Base-by-base conservation (phyloP, 2,113 vertebrate species). In the Hippocampus mohnikei region DNA sequence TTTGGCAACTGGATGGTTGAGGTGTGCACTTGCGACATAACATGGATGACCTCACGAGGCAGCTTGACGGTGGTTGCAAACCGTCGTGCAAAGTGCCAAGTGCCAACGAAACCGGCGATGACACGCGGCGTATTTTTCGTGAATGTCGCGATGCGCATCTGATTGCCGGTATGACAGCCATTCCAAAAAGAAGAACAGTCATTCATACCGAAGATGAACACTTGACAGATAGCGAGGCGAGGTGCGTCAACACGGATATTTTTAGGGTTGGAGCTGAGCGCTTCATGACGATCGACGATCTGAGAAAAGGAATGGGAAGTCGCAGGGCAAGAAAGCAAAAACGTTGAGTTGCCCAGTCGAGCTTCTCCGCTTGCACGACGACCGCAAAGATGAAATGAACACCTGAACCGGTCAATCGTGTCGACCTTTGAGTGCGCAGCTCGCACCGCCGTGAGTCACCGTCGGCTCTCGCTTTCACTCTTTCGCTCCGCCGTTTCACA, bases 81-180 rank as follows among this genome's bases (percentile, higher is more conserved):
- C 66, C 42, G 73, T 70, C 55, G 69, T 71, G 63, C 74, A 81
- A 72, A 20, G 67, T 72, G 3, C 69, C 70, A 25, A 65, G 29
- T 70, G 82, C 82, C 46, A 61, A 67, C 69, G 59, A 69, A 74
- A 52, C 27, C 0, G 42, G 12, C 42, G 10, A 27, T 80, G 83
- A 81, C 73, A 72, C 44, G 76, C 72, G 25, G 58, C 58, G 2
- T 23, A 40, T 67, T 64, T 76, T 68, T 66, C 61, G 50, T 18
- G 27, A 67, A 61, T 67, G 23, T 55, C 1, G 52, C 85, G 79
- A 60, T 2, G 67, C 75, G 61, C 20, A 1, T 69, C 65, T 73
- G 33, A 9, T 21, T 4, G 23, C 41, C 56, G 81, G 83, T 83
- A 86, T 86, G 87, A 87, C 60, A 76, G 79, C 52, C 61, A 81